A percentile compares a stretch with the other conserved stretches of the same genome.
Evolutionary conservation across 2,797 vertebrate species (phyloP).

Genomic region (Lepidocolaptes lacrymiger): DNA sequence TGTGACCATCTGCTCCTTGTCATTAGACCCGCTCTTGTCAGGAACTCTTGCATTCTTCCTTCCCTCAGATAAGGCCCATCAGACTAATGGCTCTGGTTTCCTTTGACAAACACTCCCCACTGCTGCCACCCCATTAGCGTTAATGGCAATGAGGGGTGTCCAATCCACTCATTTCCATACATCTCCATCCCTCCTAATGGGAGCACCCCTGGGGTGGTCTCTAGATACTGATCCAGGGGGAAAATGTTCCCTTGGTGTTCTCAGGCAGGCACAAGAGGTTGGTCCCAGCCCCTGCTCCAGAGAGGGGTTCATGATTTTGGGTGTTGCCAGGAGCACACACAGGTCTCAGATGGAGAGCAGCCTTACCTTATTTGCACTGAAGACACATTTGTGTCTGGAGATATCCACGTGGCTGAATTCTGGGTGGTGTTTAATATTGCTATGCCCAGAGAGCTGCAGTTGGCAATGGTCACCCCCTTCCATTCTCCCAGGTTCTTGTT

Average conservation of each 20-base stretch:
- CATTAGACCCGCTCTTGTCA: neutral
- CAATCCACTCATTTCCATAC: fast-evolving
- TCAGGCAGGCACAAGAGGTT: neutral
- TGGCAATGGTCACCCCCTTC: fast-evolving
- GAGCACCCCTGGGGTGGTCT: neutral
- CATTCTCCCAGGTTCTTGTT: neutral
- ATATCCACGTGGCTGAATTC: neutral
- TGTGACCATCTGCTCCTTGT: neutral
- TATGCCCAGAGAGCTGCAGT: neutral
- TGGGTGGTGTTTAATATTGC: fast-evolving
- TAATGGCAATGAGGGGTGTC: neutral
- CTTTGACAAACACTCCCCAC: neutral
- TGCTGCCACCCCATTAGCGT: neutral
- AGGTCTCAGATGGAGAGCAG: neutral
- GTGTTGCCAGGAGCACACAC: neutral
- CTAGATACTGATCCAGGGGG: neutral
- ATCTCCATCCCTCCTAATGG: neutral
- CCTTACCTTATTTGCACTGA: conserved; percentile 48
- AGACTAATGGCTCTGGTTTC: neutral
- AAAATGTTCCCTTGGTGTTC: neutral
- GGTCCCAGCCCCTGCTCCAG: neutral
- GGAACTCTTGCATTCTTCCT: neutral
- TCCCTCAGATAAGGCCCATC: neutral
- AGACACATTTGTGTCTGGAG: neutral
- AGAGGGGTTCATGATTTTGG: neutral